Percentiles rank a stretch among this genome's conserved stretches.
phyloP scores from a whole-genome alignment of 2,113 vertebrate species.

The Vulpes vulpes region DNA sequence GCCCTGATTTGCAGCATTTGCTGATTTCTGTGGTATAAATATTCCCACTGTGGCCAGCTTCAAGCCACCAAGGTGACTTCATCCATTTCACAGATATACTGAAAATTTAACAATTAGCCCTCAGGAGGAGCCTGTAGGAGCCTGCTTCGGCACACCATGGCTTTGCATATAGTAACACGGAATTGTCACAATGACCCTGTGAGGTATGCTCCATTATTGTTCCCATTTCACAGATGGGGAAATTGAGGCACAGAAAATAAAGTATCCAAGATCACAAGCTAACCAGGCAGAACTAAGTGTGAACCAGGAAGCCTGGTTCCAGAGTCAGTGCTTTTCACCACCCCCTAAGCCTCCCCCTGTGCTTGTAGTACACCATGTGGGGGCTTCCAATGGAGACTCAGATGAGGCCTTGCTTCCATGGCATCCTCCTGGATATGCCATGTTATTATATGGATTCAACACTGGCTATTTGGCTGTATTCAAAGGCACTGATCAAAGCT shows the following conservation, averaged over 20 bases:
- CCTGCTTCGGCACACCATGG: fast-evolving
- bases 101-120: neutral
- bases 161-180: fast-evolving
- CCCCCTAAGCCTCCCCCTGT: neutral
- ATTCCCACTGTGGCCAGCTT: neutral
- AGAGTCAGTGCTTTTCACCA: neutral
- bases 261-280: neutral
- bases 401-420: neutral
- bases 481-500: neutral
- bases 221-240: neutral
- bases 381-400: neutral
- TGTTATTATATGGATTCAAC: neutral
- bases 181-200: neutral
- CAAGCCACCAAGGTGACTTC: neutral
- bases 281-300: too few relatives aligned
- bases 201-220: too few relatives aligned
- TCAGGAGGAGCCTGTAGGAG: neutral
- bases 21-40: neutral
- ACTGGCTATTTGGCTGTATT: neutral
- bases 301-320: neutral
- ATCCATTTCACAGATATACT: neutral
- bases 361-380: fast-evolving
- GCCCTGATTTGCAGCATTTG: neutral
- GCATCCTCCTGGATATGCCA: neutral
- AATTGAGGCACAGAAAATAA: neutral